Evolutionary conservation across 2,113 vertebrate species (phyloP), one percentile per base, ranked within the genome.

Genomic region (Chamaea fasciata): DNA sequence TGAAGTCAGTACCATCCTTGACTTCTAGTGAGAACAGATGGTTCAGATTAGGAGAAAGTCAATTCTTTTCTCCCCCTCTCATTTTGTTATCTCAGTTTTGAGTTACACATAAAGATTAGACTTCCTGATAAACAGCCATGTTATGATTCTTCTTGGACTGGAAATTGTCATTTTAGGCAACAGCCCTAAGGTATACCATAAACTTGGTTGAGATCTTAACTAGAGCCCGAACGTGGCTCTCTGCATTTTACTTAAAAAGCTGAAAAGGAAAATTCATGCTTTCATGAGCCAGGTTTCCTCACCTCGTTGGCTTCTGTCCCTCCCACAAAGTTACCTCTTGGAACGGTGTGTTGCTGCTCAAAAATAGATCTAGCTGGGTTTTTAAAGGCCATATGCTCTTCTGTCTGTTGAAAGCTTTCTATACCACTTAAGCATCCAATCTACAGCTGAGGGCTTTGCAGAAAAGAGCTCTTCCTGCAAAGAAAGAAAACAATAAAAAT

Each of bases 11-110:
- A 81, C 80, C 90, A 70, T 93, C 85, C 28, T 70, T 95, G 76
- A 94, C 79, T 89, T 94, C 56, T 63, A 41, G 68, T 64, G 73
- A 73, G 83, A 95, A 50, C 92, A 96, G 88, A 90, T 94, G 93
- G 88, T 78, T 96, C 73, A 62, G 49, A 94, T 94, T 92, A 92
- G 14, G 11, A 64, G 64, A 78, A 90, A 84, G 56, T 35, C 4
- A 33, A 2, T 47, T 50, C 7, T 39, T 55, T 69, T 6, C 2
- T 6, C 24, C 33, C 11, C 7, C 24, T 55, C 31, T 64, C 18
- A 35, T 93, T 94, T 95, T 90, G 33, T 37, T 83, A 6, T 91
- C 87, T 90, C 79, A 60, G 81, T 88, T 94, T 90, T 83, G 79
- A 90, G 52, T 90, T 96, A 81, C 71, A 77, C 24, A 23, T 59